Evolutionary conservation across 2,888 invertebrate genomes (phyloP).

Genomic region (Stratiomys singularior): DNA sequence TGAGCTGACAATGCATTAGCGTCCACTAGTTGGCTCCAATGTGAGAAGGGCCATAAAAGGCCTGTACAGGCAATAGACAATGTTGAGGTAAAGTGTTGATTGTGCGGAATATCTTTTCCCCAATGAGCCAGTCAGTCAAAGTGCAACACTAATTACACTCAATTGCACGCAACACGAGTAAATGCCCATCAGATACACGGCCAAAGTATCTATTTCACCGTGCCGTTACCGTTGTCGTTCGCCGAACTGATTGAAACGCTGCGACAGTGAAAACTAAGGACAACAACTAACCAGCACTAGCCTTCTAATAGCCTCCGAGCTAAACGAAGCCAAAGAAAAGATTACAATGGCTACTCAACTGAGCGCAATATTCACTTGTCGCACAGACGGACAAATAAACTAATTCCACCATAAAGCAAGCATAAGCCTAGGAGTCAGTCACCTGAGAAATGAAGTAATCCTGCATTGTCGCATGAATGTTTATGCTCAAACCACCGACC

Average conservation of each 20-base stretch:
- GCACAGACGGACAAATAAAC: constrained; percentile 33
- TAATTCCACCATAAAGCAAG: constrained; percentile 24
- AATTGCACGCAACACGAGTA: constrained; percentile 45
- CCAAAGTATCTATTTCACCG: constrained; percentile 34
- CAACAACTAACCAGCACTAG: neutral
- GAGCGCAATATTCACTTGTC: constrained; percentile 33
- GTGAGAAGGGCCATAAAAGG: constrained; percentile 13
- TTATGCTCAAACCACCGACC: neutral
- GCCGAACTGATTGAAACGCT: neutral
- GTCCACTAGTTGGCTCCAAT: constrained; percentile 33
- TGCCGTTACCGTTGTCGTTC: neutral
- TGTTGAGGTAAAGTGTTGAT: constrained; percentile 15
- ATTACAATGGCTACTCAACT: constrained; percentile 29
- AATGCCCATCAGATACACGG: constrained; percentile 26
- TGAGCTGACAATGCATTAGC: constrained; percentile 42
- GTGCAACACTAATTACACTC: constrained; percentile 46
- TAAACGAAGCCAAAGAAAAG: constrained; percentile 42
- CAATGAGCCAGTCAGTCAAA: constrained; percentile 24
- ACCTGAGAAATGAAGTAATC: constrained; percentile 36
- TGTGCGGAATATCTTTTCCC: constrained; percentile 40
- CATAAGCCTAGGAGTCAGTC: constrained; percentile 34
- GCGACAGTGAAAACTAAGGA: neutral
- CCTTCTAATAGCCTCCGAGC: neutral
- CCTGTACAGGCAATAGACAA: neutral
- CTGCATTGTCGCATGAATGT: constrained; percentile 6